Base-by-base conservation (phyloP, 2,113 vertebrate genomes). In the Gopherus evgoodei region DNA sequence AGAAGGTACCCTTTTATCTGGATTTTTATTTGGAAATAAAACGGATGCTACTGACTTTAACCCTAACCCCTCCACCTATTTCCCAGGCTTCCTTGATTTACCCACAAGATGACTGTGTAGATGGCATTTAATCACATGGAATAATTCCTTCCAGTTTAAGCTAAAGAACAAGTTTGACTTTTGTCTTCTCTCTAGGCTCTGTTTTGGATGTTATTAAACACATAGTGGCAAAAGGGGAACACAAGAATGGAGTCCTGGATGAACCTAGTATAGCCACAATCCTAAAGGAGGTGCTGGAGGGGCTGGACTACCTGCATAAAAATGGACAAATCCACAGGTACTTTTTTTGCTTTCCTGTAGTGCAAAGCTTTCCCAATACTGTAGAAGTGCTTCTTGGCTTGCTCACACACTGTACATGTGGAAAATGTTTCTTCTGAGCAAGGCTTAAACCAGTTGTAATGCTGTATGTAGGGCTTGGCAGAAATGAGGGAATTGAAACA, bases 181-280 rank as follows among this genome's bases (percentile, higher is more conserved):
- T 24, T 93, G 44, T 82, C 42, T 82, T 81, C 57, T 82, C 24
- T 59, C 25, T 95, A 99, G 99, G 99, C 80, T 99, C 99, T 16
- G 99, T 99, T 93, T 97, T 99, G 98, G 99, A 99, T 97, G 99
- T 99, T 90, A 99, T 99, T 97, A 99, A 99, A 90, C 99, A 99
- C 86, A 99, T 99, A 42, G 98, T 99, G 96, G 99, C 99, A 78
- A 99, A 99, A 84, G 99, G 99, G 11, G 99, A 99, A n/a, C 99
- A 99, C 96, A 99, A 98, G 98, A 98, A 93, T 3, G 99, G 99
- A 22, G 99, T 99, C 86, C 92, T 99, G 90, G 99, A 99, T 83
- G 99, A 99, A 92, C 88, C 99, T 14, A 98, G 98, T 95, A 99
- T 99, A 75, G 99, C 99, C 91, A 98, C 98, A 0, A 99, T 99